Evolutionary conservation across 2,888 invertebrate species (phyloP).

Genomic region (Agonopterix alstromeriana): DNA sequence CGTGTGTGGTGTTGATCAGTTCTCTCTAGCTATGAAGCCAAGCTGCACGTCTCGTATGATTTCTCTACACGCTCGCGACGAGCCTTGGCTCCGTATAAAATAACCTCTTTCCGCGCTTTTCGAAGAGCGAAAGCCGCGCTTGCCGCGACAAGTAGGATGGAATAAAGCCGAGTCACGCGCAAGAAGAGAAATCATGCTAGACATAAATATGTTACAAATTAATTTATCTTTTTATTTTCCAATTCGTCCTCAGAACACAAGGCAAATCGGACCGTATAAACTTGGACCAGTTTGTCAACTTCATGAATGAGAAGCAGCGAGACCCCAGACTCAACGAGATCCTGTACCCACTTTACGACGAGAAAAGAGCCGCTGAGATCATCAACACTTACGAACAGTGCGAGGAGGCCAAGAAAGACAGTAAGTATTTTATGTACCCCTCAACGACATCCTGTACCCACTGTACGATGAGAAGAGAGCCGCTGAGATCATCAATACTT

Average conservation of each 20-base stretch:
- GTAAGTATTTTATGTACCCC: constrained; percentile 59
- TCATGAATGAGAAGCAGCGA: constrained; percentile 97
- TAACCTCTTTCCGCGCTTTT: no score
- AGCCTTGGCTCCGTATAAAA: no score
- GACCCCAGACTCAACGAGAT: constrained; percentile 99
- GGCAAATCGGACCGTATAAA: constrained; percentile 93
- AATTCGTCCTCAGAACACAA: constrained; percentile 81
- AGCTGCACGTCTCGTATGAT: not conserved
- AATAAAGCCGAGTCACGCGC: no score
- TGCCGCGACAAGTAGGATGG: no score
- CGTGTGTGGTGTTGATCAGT: no score
- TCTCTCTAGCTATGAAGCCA: not conserved
- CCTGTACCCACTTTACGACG: constrained; percentile 97
- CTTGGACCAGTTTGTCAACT: constrained; percentile 91
- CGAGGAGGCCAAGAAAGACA: constrained; percentile 82
- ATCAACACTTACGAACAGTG: constrained; percentile 95
- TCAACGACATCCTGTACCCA: constrained; percentile 99
- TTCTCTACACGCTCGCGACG: no score
- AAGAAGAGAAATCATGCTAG: no score
- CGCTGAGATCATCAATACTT: constrained; percentile 93
- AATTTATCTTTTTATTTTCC: not conserved
- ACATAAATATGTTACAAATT: not conserved
- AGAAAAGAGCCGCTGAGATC: constrained; percentile 94
- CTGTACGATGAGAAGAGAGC: constrained; percentile 96
- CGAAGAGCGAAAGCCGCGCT: no score